These are phyloP conservation scores for Volucella inanis DNA, from an alignment of 2,888 invertebrate species.

Conservation along the genomic window DNA sequence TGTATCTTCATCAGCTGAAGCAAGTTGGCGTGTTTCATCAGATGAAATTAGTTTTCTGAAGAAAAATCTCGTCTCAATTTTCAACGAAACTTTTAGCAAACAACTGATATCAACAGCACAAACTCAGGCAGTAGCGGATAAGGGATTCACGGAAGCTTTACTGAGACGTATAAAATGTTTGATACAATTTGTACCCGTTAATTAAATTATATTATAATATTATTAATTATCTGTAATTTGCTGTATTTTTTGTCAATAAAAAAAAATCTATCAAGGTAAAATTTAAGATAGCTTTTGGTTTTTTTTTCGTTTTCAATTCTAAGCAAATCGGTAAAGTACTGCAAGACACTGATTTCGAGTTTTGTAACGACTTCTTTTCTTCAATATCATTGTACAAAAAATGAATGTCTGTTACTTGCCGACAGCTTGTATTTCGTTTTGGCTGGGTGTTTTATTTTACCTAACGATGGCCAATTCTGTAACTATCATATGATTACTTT, in stretches of 20 bases:
- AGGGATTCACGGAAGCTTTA: constrained; percentile 89
- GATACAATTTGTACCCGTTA: constrained; percentile 89
- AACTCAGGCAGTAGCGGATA: constrained; percentile 86
- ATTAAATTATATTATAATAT: constrained; percentile 74
- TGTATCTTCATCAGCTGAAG: constrained; percentile 83
- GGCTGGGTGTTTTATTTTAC: too few species aligned
- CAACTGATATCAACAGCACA: constrained; percentile 88
- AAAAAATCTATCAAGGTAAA: background rate
- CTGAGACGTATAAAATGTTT: constrained; percentile 91
- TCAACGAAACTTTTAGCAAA: constrained; percentile 91
- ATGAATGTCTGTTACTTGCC: too few species aligned
- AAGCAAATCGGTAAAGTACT: too few species aligned
- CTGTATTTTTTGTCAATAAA: constrained; percentile 44
- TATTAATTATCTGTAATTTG: constrained; percentile 8
- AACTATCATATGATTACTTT: too few species aligned
- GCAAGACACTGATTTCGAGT: too few species aligned
- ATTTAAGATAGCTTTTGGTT: too few species aligned
- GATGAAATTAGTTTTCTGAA: constrained; percentile 88
- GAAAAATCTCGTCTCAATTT: constrained; percentile 88
- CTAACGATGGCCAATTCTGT: too few species aligned
- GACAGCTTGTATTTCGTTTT: too few species aligned
- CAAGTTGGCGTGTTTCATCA: constrained; percentile 85
- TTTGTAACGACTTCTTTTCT: too few species aligned
- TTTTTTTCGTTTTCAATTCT: too few species aligned
- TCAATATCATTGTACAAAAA: too few species aligned